Evolutionary conservation across 2,113 vertebrate species (phyloP), one percentile per base, ranked within the genome.

Genomic region (Hippocampus comes): DNA sequence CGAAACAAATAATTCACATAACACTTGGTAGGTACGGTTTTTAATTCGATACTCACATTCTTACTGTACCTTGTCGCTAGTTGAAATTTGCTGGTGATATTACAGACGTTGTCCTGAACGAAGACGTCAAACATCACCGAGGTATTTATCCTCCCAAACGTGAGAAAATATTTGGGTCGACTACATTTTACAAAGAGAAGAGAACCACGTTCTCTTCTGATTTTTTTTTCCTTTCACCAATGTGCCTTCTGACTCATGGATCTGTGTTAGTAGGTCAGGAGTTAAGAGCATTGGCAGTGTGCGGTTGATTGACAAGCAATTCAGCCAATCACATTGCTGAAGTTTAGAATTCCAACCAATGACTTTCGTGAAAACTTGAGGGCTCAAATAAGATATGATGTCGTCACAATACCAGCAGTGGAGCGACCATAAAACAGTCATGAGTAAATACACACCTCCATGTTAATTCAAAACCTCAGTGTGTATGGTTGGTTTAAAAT

Each of bases 191-290:
- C 67, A 80, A 78, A 68, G 78, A 43, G 21, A 17, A 25, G 43
- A 64, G 72, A 17, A 55, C 15, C 71, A 64, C 48, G 67, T 71
- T 80, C 53, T 78, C 69, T 80, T 86, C 76, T 79, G 68, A 21
- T 23, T 65, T 76, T 74, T 76, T 81, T 78, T 83, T 72, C 87
- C 86, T 53, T 66, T 84, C 70, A 23, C 74, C 73, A 89, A 88
- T 86, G 79, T 80, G 67, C 79, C 72, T 27, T 12, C 91, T 81
- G 90, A 89, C 86, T 91, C 93, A 89, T 88, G 91, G 94, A 97
- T 96, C 88, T 96, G 94, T 98, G 96, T 96, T 97, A 97, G 95
- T 97, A 94, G 95, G 95, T 98, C 96, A 96, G 79, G 81, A 83
- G 79, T 81, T 78, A 83, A 89, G 64, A 71, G 85, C 74, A 91